Base-by-base conservation (phyloP, 2,113 vertebrate species). In the Oenanthe oenanthe region DNA sequence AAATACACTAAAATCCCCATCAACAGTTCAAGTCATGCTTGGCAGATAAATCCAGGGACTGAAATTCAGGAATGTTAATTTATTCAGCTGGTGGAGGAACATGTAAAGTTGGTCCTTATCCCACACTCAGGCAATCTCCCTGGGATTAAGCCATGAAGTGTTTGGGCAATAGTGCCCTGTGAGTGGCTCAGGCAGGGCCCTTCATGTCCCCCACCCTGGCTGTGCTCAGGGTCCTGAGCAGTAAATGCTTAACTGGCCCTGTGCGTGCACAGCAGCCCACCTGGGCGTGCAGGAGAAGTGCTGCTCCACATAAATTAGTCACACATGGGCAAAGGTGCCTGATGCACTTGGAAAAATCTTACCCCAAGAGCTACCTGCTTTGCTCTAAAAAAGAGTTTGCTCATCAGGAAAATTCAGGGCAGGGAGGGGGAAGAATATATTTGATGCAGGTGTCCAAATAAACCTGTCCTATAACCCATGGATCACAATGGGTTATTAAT, bases 401-500 rank as follows among this genome's bases (percentile, higher is more conserved):
- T 94, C 65, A 57, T 47, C 2, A 0, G 62, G 32, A 89, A 78
- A 95, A 85, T 51, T 72, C 10, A 28, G 43, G 43, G 57, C 21
- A 70, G 36, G 48, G 29, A 86, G 3, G 0, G 6, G 8, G 24
- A 17, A 50, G 70, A 78, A 68, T 53, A 12, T 83, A 65, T 88
- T 74, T 71, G 78, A 68, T 80, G 71, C 90, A 94, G 95, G 56
- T 91, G 90, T 91, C 88, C 87, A 92, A 90, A 91, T 93, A 93
- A 96, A 94, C 68, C 88, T 96, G 92, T 77, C 86, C 84, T 86
- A 29, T 91, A 95, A 89, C n/a, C 61, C 85, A 60, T 29, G 91
- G 94, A 94, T 97, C 63, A 72, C 67, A 91, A 85, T 74, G 92
- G 82, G 74, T 96, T 92, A 80, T 92, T 96, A 94, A 94, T 61